phyloP scores from a whole-genome alignment of 2,113 vertebrate genomes.

The Candoia aspera region DNA sequence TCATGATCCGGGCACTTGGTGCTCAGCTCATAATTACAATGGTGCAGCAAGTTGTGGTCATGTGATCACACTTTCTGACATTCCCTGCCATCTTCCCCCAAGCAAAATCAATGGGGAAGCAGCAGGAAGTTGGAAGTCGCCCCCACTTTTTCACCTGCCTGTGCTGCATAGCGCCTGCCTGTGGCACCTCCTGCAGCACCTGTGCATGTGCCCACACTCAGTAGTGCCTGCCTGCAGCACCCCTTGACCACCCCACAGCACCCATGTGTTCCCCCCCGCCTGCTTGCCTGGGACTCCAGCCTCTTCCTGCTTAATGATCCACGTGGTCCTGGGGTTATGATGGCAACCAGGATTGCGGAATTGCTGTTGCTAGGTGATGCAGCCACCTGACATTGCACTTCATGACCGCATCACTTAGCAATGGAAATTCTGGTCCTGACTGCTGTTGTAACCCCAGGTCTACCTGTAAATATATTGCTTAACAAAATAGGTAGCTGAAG shows the following conservation, averaged over 20 bases:
- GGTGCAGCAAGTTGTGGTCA: neutral
- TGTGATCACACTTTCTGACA: neutral
- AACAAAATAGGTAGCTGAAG: neutral
- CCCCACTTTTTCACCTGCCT: neutral
- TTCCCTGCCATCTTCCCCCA: neutral
- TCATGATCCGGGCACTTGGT: neutral
- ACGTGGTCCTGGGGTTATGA: neutral
- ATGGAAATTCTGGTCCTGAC: neutral
- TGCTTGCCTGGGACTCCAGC: neutral
- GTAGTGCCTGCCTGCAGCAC: neutral
- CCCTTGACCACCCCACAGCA: neutral
- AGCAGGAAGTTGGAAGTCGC: neutral
- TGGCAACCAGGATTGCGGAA: neutral
- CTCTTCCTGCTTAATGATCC: neutral
- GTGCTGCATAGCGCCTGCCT: neutral
- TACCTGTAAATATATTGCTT: neutral
- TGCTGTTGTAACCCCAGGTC: neutral
- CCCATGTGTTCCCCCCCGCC: neutral
- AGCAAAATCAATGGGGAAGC: neutral
- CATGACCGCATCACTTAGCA: neutral
- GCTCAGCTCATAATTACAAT: neutral
- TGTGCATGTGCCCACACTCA: neutral
- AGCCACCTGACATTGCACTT: neutral
- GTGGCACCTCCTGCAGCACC: neutral
- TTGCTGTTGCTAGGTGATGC: neutral